Percentiles rank a stretch among this genome's conserved stretches.
Evolutionary conservation across 2,797 vertebrate species (phyloP).

Genomic region (Tokudaia muenninki): DNA sequence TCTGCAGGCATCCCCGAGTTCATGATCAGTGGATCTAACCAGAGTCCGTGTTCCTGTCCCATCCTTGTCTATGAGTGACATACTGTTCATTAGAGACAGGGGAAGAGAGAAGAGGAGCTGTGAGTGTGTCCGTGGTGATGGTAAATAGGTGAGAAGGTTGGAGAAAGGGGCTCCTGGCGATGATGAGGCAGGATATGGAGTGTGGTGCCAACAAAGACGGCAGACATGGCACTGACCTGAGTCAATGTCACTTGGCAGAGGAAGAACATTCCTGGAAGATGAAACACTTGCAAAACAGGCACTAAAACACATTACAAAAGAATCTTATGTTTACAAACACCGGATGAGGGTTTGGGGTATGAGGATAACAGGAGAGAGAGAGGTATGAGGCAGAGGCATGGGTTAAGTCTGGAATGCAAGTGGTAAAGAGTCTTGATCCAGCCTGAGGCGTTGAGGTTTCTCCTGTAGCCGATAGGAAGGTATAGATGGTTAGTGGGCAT

Average conservation of each 20-base stretch:
- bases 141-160: neutral
- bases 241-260: neutral
- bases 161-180: neutral
- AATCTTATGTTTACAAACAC: neutral
- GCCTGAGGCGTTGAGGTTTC: neutral
- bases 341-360: neutral
- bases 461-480: neutral
- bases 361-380: neutral
- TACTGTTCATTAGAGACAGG: neutral
- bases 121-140: accelerated
- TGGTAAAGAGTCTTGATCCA: neutral
- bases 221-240: neutral
- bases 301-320: neutral
- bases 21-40: accelerated
- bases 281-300: neutral
- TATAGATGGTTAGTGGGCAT: neutral
- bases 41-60: neutral
- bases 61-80: accelerated
- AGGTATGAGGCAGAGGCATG: neutral
- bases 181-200: neutral
- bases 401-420: neutral
- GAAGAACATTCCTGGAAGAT: neutral
- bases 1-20: neutral
- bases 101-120: neutral
- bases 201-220: too few relatives aligned